Percentiles rank a stretch among this genome's conserved stretches.
Conservation (phyloP, 23 tunicate species). For the Phallusia fumigata region DNA sequence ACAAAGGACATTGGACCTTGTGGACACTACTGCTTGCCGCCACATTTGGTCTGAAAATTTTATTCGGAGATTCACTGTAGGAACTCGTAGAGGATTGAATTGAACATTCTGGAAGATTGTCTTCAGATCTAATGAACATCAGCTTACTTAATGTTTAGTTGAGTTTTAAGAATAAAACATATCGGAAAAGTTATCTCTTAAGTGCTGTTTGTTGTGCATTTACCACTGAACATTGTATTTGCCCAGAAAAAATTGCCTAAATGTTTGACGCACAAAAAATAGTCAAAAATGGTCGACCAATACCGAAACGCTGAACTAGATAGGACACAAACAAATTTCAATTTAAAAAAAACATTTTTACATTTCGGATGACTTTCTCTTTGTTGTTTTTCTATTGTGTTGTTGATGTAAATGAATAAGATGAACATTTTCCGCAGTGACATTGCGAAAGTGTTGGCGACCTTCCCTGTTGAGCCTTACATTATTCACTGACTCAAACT, state of each 20-base stretch:
- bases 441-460: slow-evolving; percentile 55
- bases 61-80: not conserved
- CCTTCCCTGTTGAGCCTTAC: slow-evolving; percentile 57
- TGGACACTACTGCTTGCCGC: not conserved
- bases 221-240: too few species aligned
- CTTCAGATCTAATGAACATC: not conserved
- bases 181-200: too few species aligned
- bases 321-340: too few species aligned
- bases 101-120: too few species aligned
- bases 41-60: not conserved
- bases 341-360: not conserved
- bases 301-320: too few species aligned
- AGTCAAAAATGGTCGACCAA: too few species aligned
- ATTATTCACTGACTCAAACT: slow-evolving; percentile 45
- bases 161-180: too few species aligned
- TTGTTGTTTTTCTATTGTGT: not conserved
- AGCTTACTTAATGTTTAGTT: too few species aligned
- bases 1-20: slow-evolving; percentile 36
- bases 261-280: too few species aligned
- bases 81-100: too few species aligned
- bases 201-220: too few species aligned
- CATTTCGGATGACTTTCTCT: slow-evolving; percentile 28
- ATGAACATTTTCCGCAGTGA: slow-evolving; percentile 28
- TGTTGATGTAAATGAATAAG: not conserved
- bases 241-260: too few species aligned